Evolutionary conservation across 2,888 invertebrate genomes (phyloP).

Genomic region (Leucophenga maculata): DNA sequence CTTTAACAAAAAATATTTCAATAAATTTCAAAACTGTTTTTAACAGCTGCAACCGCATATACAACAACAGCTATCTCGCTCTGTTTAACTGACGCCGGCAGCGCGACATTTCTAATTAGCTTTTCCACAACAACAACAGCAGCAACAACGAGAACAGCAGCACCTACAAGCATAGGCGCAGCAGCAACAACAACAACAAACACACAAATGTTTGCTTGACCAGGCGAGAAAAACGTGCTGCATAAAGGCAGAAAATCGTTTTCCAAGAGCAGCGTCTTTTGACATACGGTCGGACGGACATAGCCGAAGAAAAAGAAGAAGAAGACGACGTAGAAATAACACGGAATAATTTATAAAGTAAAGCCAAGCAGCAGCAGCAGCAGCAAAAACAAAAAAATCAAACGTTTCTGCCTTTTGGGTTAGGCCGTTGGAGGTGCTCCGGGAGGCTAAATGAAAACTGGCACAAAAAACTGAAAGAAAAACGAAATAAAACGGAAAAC

Average conservation of each 20-base stretch:
- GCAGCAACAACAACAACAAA: constrained; percentile 1
- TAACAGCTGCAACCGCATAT: too few species aligned
- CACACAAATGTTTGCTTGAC: background rate
- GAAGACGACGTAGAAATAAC: constrained; percentile 44
- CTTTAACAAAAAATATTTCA: background rate
- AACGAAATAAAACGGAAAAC: constrained; percentile 36
- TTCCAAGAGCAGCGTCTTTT: too few species aligned
- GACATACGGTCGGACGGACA: too few species aligned
- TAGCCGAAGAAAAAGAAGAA: constrained; percentile 14
- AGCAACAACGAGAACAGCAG: background rate
- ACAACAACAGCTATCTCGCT: too few species aligned
- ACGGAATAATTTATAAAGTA: constrained; percentile 40
- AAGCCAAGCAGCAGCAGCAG: constrained; percentile 42
- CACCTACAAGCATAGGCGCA: background rate
- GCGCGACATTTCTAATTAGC: background rate
- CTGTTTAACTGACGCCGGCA: background rate
- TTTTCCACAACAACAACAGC: background rate
- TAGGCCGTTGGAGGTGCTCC: constrained; percentile 72
- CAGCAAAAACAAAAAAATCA: too few species aligned
- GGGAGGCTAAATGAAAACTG: constrained; percentile 58
- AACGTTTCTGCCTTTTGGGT: constrained; percentile 53
- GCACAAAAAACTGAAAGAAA: constrained; percentile 23
- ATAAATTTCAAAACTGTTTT: background rate
- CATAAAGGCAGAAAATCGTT: background rate
- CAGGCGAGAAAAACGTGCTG: constrained; percentile 7